Evolutionary conservation across 2,888 invertebrate species (phyloP).

Genomic region (Steromphala cineraria): DNA sequence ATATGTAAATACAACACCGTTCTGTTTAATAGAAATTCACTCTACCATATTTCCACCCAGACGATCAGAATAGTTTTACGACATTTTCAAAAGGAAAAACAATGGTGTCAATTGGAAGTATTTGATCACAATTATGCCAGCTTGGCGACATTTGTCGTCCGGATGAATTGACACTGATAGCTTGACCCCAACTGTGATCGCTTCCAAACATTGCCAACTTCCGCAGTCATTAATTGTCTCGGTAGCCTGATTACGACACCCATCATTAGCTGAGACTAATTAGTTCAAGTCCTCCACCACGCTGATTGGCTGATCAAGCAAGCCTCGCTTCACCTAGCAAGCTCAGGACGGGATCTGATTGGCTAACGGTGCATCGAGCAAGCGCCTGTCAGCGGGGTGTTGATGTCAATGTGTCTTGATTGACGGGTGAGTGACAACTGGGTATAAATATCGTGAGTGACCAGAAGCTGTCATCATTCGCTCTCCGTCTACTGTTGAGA

Average conservation of each 20-base stretch:
- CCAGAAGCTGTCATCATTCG: not conserved
- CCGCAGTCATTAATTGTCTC: not conserved
- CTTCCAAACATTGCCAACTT: not conserved
- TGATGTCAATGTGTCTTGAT: not conserved
- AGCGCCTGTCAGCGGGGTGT: not conserved
- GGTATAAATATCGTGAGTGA: not conserved
- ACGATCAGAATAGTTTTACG: not conserved
- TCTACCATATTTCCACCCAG: not conserved
- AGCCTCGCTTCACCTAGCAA: too few relatives aligned
- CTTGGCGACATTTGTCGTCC: not conserved
- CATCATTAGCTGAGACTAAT: not conserved
- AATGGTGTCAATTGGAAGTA: not conserved
- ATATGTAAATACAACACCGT: not conserved
- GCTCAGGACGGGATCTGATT: too few relatives aligned
- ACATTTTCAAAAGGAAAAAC: not conserved
- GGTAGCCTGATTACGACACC: not conserved
- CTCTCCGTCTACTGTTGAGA: not conserved
- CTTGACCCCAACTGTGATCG: not conserved
- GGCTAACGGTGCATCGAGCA: too few relatives aligned
- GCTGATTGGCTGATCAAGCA: not conserved
- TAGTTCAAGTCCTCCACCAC: not conserved
- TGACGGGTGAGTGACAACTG: conserved; percentile 2
- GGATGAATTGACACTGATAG: conserved; percentile 13
- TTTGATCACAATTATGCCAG: not conserved
- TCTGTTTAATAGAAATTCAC: too few relatives aligned